These are phyloP conservation scores for Actenoides hombroni DNA, from an alignment of 2,113 vertebrate genomes.

Conservation along the genomic window DNA sequence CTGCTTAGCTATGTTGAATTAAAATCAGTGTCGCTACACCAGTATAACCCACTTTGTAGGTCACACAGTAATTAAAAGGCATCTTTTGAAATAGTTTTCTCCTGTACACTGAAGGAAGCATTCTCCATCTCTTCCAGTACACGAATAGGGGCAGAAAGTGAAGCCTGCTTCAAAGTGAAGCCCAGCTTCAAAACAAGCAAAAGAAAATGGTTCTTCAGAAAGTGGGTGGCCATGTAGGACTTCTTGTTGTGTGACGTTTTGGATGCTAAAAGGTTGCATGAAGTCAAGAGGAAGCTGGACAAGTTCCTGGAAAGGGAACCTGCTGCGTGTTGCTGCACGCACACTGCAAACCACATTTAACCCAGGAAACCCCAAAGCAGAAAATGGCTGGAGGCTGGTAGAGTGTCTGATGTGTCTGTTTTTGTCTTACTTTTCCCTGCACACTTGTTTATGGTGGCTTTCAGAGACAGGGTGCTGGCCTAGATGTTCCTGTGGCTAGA, in stretches of 20 bases:
- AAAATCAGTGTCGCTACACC: background rate
- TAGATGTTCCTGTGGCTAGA: background rate
- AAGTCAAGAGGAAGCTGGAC: background rate
- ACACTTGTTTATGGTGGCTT: background rate
- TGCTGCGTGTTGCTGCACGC: background rate
- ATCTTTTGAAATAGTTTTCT: background rate
- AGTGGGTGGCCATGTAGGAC: background rate
- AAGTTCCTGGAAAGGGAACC: background rate
- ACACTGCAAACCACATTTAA: background rate
- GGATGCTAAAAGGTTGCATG: background rate
- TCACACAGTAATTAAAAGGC: background rate
- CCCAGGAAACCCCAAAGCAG: background rate
- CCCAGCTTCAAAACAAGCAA: background rate
- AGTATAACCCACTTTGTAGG: background rate
- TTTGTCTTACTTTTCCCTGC: background rate
- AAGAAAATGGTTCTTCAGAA: background rate
- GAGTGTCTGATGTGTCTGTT: background rate
- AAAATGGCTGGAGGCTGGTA: background rate
- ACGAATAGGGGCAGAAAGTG: background rate
- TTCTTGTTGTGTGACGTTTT: background rate
- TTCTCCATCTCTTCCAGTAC: background rate
- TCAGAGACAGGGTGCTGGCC: background rate
- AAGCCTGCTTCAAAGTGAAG: background rate
- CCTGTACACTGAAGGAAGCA: background rate
- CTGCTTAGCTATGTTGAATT: background rate